Evolutionary conservation across 2,113 vertebrate genomes (phyloP), one percentile per base, ranked within the genome.

Genomic region (Crotalus helleri): DNA sequence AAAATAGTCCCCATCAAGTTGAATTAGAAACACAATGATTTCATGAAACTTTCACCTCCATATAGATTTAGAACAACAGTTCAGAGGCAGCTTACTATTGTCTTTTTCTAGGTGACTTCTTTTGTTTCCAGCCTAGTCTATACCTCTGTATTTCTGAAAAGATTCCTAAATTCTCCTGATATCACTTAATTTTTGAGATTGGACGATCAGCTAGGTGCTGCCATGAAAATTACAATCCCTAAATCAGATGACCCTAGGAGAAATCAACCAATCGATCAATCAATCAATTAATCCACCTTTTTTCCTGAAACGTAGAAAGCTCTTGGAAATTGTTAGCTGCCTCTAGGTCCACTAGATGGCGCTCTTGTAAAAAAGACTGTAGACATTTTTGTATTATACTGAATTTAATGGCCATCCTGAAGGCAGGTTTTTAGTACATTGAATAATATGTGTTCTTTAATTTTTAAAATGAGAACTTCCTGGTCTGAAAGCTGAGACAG

Each of bases 271-370:
- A 55, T 55, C 54, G 8, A 24, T 26, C 58, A 12, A 55, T 55
- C 12, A 3, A 29, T 64, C 64, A 5, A 55, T 55, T 17, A 13
- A 39, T 33, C 17, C 1, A 39, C 5, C n/a, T 33, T 17, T 74
- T 8, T 21, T 9, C 9, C 13, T 39, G 5, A 2, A n/a, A 61
- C 2, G 53, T 8, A n/a, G 12, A 19, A n/a, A 7, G 24, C 24
- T 13, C 24, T 49, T 51, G 39, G 39, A 33, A 51, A 89, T 2
- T 46, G 53, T 90, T 93, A 85, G 95, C 46, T 94, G 10, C 39
- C 0, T 26, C 89, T 53, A 86, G 11, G 57, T 24, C 93, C 96
- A 95, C 95, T 6, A 96, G 96, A 95, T 97, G 97, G 96, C 61
- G 64, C 1, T 49, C 46, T 58, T 7, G 49, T 90, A 95, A 94